Base-by-base conservation (phyloP, 2,888 invertebrate species). In the Conistra vaccinii region DNA sequence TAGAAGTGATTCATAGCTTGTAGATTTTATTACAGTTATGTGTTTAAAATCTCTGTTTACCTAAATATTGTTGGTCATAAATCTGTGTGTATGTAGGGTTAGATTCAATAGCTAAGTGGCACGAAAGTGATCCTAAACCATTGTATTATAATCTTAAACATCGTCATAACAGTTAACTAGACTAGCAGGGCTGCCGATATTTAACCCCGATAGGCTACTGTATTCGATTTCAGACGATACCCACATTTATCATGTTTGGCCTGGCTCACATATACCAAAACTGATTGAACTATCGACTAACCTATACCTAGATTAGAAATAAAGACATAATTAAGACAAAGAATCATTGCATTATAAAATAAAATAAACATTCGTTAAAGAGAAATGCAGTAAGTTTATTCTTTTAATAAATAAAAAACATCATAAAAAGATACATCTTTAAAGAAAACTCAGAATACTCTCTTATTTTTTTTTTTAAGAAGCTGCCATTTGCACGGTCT, bases 391-490 rank as follows among this genome's bases (percentile, higher is more conserved):
- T 32, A 45, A 45, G 23, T 29, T 51, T 51, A 48, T 65, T 32
- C 0, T 53, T 42, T 67, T 39, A 62, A 60, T 53, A 63, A 69
- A 78, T 69, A 42, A 58, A 17, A 61, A 67, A 58, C 42, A 20
- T 42, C 14, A 39, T 73, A 75, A 78, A 63, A 51, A 73, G 9
- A 68, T 45, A 42, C 32, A 69, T 79, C 73, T 78, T 73, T 71
- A 45, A 73, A 73, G 70, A 68, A 69, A 79, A 65, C 73, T 65
- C 58, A 63, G 69, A 69, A 73, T 61, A 72, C n/a, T 78, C 69
- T 70, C 73, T 77, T 84, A 80, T 83, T 85, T 78, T 48, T 85
- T 78, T 48, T 76, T 67, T 78, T 76, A 87, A 81, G 68, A 73
- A 79, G 65, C 74, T 76, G 78, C 74, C 84, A 77, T 84, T 78